Conservation (phyloP, 1,140 invertebrate species). For the Calycopis cecrops region DNA sequence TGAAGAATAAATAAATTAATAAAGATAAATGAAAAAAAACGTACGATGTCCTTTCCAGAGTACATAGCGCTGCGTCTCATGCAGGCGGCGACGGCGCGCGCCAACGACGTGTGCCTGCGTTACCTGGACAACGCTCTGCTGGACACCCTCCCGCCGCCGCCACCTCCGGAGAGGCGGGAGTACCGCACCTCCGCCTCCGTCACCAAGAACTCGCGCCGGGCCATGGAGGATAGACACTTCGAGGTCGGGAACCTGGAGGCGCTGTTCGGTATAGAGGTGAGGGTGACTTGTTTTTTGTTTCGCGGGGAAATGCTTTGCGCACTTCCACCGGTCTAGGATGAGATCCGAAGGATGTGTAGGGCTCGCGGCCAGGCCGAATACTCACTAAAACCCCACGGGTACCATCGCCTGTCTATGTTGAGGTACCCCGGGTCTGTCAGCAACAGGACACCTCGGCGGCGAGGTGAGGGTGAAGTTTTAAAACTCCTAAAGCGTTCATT, state of each 20-base stretch:
- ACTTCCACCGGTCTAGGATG: no score
- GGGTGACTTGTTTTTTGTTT: slow-evolving; percentile 19
- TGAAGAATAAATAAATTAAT: no score
- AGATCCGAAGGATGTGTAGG: no score
- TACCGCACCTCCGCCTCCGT: slow-evolving; percentile 77
- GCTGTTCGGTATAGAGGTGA: slow-evolving; percentile 80
- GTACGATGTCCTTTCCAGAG: slow-evolving; percentile 70
- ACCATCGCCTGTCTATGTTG: no score
- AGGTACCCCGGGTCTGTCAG: no score
- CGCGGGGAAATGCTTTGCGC: no score
- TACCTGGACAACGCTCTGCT: slow-evolving; percentile 80
- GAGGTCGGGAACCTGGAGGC: slow-evolving; percentile 83
- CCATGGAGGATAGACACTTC: slow-evolving; percentile 92
- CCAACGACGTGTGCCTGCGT: slow-evolving; percentile 81
- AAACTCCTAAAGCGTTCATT: no score
- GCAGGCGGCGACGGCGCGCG: slow-evolving; percentile 81
- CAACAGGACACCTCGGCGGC: no score
- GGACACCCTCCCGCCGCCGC: slow-evolving; percentile 72
- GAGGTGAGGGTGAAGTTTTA: no score
- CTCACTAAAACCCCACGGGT: no score
- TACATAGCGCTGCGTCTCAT: slow-evolving; percentile 83
- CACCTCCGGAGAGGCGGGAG: slow-evolving; percentile 69
- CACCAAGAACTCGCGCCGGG: slow-evolving; percentile 86
- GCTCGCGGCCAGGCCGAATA: no score
- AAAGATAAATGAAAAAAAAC: no score